Percentiles rank a stretch among this genome's conserved stretches.
Conservation (phyloP, 2,888 invertebrate species). For the Scaptomyza tumidula region DNA sequence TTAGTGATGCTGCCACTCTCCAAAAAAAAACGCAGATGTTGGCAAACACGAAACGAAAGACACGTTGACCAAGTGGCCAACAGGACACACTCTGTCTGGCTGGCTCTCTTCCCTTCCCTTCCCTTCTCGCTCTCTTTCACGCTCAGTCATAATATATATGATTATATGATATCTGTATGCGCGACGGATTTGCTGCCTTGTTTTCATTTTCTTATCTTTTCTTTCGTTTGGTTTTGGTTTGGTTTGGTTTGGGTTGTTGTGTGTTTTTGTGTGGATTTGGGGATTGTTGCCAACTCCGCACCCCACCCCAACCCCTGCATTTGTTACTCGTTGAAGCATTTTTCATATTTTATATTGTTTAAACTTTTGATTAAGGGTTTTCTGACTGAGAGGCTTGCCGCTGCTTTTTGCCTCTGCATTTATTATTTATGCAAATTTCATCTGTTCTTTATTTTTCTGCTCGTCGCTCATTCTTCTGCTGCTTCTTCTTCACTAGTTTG, state of each 20-base stretch:
- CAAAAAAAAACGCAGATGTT: constrained; percentile 42
- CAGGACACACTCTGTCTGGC: constrained; percentile 17
- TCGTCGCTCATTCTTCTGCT: constrained; percentile 10
- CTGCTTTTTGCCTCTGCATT: constrained; percentile 52
- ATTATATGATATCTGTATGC: constrained; percentile 60
- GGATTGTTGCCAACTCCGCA: constrained; percentile 1
- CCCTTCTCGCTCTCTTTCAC: not conserved
- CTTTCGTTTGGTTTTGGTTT: constrained; percentile 12
- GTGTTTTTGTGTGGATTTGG: constrained; percentile 14
- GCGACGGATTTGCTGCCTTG: constrained; percentile 52
- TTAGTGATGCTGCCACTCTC: constrained; percentile 5
- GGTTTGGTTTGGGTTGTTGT: not conserved
- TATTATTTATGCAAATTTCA: constrained; percentile 76
- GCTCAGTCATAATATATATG: constrained; percentile 34
- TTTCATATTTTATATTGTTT: constrained; percentile 76
- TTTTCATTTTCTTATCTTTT: constrained; percentile 45
- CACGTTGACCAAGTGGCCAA: constrained; percentile 43
- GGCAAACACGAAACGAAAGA: constrained; percentile 8
- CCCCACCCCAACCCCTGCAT: constrained; percentile 5
- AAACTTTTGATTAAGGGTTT: constrained; percentile 76
- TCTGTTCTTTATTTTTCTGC: constrained; percentile 31
- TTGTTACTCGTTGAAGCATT: constrained; percentile 51
- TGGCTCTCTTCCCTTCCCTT: too few species aligned
- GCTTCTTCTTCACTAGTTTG: constrained; percentile 17
- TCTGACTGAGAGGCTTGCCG: constrained; percentile 39